Conservation (phyloP, 2,113 vertebrate species). For the Pedetes capensis region DNA sequence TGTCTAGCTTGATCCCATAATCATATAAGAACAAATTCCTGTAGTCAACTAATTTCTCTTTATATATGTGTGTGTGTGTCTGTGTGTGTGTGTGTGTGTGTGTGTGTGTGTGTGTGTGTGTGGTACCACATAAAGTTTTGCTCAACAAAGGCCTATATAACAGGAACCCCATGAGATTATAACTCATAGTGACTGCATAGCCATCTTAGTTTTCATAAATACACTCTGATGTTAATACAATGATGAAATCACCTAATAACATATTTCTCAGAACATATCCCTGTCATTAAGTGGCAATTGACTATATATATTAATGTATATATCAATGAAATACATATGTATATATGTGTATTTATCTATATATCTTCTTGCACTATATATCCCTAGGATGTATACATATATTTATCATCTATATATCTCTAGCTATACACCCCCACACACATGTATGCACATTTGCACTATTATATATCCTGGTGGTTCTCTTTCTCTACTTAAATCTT, state of each 20-base stretch:
- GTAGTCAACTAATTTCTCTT: neutral
- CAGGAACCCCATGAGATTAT: neutral
- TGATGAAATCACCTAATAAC: neutral
- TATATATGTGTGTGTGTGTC: too few relatives aligned
- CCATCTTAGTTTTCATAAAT: neutral
- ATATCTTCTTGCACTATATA: neutral
- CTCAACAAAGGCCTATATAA: neutral
- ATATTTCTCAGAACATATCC: neutral
- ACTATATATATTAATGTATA: neutral
- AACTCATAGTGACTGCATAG: neutral
- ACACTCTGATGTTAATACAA: neutral
- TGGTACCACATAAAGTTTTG: neutral
- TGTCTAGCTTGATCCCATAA: neutral
- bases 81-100: too few relatives aligned
- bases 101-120: too few relatives aligned
- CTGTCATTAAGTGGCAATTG: neutral
- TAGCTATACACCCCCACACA: neutral
- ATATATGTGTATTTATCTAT: neutral
- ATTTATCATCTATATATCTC: neutral
- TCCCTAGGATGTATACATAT: neutral
- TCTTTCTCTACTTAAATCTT: neutral
- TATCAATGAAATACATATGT: neutral
- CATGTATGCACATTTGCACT: too few relatives aligned
- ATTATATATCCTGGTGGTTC: neutral
- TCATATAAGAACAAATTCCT: neutral